Evolutionary conservation across 2,797 vertebrate species (phyloP), one percentile per base, ranked within the genome.

Genomic region (Micromesistius poutassou): DNA sequence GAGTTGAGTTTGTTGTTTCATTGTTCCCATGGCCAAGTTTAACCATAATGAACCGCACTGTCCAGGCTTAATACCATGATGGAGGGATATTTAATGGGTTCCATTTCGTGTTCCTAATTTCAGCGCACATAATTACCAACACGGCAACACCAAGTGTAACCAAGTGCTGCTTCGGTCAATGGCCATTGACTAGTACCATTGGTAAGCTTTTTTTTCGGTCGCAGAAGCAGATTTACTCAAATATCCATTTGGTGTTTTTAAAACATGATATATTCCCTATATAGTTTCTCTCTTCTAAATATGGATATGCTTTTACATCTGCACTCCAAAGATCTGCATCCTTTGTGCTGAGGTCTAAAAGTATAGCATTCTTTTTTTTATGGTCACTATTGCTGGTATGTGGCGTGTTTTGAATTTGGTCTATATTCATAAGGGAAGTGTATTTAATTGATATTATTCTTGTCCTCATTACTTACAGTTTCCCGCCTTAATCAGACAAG

Each of bases 71-170:
- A 89, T 83, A 81, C 82, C 83, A 84, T 82, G 82, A 91, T 84
- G 72, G 76, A 90, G 84, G 79, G 81, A 78, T 87, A 88, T 83
- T 89, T 88, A 88, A 89, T 88, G 85, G 78, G 4, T 38, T 78
- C 76, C 81, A 87, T 87, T 90, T 86, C 87, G 89, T 89, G 86
- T 83, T 80, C 78, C 85, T 91, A 90, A 93, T 91, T 91, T 85
- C 81, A 78, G 88, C 75, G 77, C 87, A 79, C 82, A 84, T 85
- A 91, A 88, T 83, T 85, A 87, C 80, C 86, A 75, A 62, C 80
- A 87, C 83, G 87, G 79, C 86, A 75, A 62, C 80, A 87, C 83
- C 74, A 38, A 28, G 75, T 86, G 79, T 88, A 87, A 84, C 81
- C 87, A 85, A 91, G 90, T 88, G 87, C 87, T 87, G 80, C 83